Percentiles rank a stretch among this genome's conserved stretches.
phyloP scores from a whole-genome alignment of 2,797 vertebrate genomes.

The Anabas testudineus region DNA sequence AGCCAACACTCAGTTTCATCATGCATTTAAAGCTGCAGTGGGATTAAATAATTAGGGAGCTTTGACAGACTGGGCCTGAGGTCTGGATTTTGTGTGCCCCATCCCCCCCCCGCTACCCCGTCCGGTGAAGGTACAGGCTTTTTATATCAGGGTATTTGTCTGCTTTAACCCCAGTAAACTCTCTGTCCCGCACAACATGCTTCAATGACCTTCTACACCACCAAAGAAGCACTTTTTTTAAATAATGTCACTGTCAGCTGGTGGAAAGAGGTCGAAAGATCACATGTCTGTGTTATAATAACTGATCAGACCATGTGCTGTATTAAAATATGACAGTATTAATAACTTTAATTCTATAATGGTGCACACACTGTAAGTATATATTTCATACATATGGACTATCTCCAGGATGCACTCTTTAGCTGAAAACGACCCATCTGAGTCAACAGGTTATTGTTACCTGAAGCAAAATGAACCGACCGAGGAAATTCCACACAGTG shows the following conservation, averaged over 20 bases:
- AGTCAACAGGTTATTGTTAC: slow-evolving; percentile 59
- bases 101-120: slow-evolving; percentile 3
- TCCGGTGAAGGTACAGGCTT: slow-evolving; percentile 63
- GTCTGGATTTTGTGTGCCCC: slow-evolving; percentile 63
- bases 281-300: background rate
- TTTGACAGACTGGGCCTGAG: slow-evolving; percentile 67
- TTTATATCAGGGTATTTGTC: slow-evolving; percentile 74
- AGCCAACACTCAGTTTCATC: slow-evolving; percentile 65
- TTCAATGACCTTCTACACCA: slow-evolving; percentile 51
- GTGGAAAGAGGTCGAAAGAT: background rate
- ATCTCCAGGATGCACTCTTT: background rate
- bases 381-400: background rate
- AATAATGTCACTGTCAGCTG: background rate
- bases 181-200: slow-evolving; percentile 40
- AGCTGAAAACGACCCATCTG: slow-evolving; percentile 1
- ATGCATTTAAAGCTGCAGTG: slow-evolving; percentile 71
- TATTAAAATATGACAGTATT: background rate
- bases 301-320: background rate
- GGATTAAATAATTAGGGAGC: slow-evolving; percentile 81
- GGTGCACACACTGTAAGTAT: background rate
- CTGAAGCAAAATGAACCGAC: slow-evolving; percentile 64
- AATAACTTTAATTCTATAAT: background rate
- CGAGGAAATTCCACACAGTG: slow-evolving; percentile 48
- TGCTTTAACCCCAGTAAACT: slow-evolving; percentile 64
- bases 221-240: slow-evolving; percentile 13